These are phyloP conservation scores for Tortricodes alternella DNA, from an alignment of 2,888 invertebrate genomes.

Conservation along the genomic window DNA sequence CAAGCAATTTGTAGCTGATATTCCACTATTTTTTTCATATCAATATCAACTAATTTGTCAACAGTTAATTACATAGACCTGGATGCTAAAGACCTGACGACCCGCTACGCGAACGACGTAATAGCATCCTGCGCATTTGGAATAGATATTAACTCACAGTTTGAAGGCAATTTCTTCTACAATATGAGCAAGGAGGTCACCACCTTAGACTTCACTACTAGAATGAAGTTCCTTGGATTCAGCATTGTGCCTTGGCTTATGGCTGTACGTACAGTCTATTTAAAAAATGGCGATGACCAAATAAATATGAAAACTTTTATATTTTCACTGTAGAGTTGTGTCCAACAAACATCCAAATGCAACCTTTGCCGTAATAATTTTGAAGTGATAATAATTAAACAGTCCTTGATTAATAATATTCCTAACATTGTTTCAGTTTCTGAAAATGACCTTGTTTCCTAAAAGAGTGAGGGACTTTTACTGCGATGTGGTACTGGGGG, in stretches of 20 bases:
- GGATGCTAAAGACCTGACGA: conserved; percentile 55
- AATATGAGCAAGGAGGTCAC: conserved; percentile 60
- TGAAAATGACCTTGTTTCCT: conserved; percentile 33
- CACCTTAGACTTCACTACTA: neutral
- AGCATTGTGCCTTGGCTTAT: neutral
- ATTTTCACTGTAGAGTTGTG: no score
- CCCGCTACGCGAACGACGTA: conserved; percentile 59
- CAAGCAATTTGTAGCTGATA: no score
- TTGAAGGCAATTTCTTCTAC: conserved; percentile 72
- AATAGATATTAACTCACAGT: conserved; percentile 68
- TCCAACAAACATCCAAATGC: no score
- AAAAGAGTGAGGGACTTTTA: conserved; percentile 41
- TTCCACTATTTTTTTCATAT: no score
- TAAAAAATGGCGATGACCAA: no score
- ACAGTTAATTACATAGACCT: conserved; percentile 32
- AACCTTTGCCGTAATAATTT: no score
- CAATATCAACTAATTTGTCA: no score
- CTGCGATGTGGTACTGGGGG: conserved; percentile 45
- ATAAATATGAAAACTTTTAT: no score
- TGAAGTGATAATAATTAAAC: no score
- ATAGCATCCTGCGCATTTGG: conserved; percentile 66
- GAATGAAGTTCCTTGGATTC: neutral
- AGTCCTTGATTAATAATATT: no score
- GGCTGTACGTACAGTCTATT: neutral
- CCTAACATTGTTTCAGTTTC: conserved; percentile 33